phyloP scores from a whole-genome alignment of 2,113 vertebrate genomes.

The Polypterus bichir region DNA sequence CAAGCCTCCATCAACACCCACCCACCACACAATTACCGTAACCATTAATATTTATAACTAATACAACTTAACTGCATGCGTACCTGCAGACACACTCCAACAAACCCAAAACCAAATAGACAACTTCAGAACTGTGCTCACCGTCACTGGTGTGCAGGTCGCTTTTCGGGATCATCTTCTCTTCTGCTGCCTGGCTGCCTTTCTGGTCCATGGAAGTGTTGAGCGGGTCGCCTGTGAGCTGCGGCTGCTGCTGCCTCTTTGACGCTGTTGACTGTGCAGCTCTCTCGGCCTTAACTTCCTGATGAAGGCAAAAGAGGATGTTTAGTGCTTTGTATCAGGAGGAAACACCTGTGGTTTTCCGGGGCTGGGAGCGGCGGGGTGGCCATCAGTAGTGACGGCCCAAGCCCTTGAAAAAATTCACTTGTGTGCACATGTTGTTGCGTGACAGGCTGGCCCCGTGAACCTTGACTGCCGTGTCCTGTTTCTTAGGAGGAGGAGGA shows the following conservation, averaged over 20 bases:
- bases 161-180: conserved; percentile 17
- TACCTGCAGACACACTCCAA: too few species aligned
- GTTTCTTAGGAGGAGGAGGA: too few species aligned
- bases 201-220: conserved; percentile 3
- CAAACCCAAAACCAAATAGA: too few species aligned
- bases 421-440: too few species aligned
- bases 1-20: too few species aligned
- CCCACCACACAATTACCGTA: too few species aligned
- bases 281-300: conserved; percentile 33
- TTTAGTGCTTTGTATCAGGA: conserved; percentile 18
- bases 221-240: not conserved
- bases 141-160: conserved; percentile 17
- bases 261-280: conserved; percentile 6
- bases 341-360: conserved; percentile 33
- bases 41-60: too few species aligned
- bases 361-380: not conserved
- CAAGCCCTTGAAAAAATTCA: not conserved
- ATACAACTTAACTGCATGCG: too few species aligned
- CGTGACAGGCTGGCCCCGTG: too few species aligned
- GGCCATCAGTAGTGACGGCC: not conserved
- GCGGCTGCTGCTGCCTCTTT: not conserved
- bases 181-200: conserved; percentile 2
- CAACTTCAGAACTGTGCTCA: conserved; percentile 10
- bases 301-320: conserved; percentile 16
- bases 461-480: too few species aligned